Base-by-base conservation (phyloP, 2,113 vertebrate genomes). In the Tor tambroides region DNA sequence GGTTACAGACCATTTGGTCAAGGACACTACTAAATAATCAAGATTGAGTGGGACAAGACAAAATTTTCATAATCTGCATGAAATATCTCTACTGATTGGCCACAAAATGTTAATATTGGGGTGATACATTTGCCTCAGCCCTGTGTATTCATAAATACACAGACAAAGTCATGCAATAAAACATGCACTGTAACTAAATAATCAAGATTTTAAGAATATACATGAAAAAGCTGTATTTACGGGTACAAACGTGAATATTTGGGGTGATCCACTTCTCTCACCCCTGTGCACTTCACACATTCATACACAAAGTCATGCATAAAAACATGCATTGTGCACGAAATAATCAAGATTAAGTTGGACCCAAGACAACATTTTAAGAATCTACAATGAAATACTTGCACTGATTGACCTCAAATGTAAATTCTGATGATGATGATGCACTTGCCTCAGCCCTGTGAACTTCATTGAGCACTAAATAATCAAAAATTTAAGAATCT, bases 1-100 rank as follows among this genome's bases (percentile, higher is more conserved):
- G 87, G 83, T 87, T 77, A 87, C 23, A 5, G 35, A 80, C 2
- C 21, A 28, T 26, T 80, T 28, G 23, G 11, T 80, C 78, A 81
- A 63, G 59, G 59, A 65, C 28, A 35, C 26, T 15, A 65, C n/a
- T 26, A 77, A 10, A 51, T 30, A 35, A 32, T 56, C 49, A 38
- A 80, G 54, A 61, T 59, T 38, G 23, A 71, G 9, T 71, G 69
- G 32, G 30, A 71, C 14, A 32, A 67, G 14, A 30, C 28, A 67
- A 71, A 8, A 21, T 32, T 19, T 32, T 35, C 35, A 71, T 3
- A 74, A 14, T 41, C 21, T 43, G 71, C 21, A 9, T 32, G 14
- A 69, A 35, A 67, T 30, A 69, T 10, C n/a, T 14, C 5, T 28
- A 6, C 41, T 43, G 41, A 43, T 43, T 43, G 41, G 2, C 41